Base-by-base conservation (phyloP, 2,113 vertebrate genomes). In the Chlamydotis undulata region DNA sequence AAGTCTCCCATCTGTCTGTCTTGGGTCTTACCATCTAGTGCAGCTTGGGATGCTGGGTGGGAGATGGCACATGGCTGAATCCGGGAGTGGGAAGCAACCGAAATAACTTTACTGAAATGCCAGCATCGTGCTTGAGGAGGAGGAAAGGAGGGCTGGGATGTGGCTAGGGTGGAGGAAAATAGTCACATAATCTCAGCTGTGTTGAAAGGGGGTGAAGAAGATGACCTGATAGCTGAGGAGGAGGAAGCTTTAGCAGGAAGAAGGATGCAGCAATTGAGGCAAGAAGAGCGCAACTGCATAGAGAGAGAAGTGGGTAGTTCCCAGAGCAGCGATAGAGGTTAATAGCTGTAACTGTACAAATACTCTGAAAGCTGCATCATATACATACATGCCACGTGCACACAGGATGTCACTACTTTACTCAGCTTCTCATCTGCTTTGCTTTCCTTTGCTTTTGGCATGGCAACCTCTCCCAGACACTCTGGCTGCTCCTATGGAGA, bases 101-200 rank as follows among this genome's bases (percentile, higher is more conserved):
- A 97, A 96, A 93, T 97, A 96, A 92, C 81, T 89, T 87, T 11
- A 63, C 35, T 91, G 91, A 97, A 97, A 96, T 97, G 94, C 88
- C 96, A 96, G 90, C 79, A 37, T 94, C 93, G 79, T 94, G 96
- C 92, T 67, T 88, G 90, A 93, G 83, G 85, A 93, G 96, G 94
- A 96, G 93, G 93, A 83, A 84, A 64, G 55, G 23, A 93, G 43
- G 52, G 39, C 68, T 83, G 60, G 70, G 73, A 93, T 63, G 49
- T 75, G 83, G 64, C 45, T 92, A 6, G 92, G 77, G 69, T 68
- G 31, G 55, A 95, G 29, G 14, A n/a, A 19, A 95, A 47, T 14
- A 59, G 85, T 76, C 86, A 33, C 7, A 26, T 79, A 91, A 69
- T 91, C 50, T 94, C 39, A 78, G 19, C 75, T 88, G 43, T 37